Evolutionary conservation across 2,888 invertebrate species (phyloP), one percentile per base, ranked within the genome.

Genomic region (Nomada fabriciana): DNA sequence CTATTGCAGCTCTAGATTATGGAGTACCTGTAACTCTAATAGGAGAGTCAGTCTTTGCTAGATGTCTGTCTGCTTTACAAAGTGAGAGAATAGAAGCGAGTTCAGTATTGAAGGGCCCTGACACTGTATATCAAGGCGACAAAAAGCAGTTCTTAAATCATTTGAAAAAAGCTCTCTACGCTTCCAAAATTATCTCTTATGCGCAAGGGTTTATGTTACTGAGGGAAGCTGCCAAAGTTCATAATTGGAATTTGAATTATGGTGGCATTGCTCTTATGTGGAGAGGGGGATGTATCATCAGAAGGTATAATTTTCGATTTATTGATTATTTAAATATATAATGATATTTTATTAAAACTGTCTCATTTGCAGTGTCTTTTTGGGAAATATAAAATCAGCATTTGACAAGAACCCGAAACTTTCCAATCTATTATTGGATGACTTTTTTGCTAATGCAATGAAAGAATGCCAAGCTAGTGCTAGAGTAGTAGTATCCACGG

Each of bases 241-340:
- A 98, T 92, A 96, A 96, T 9, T 99, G 99, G 99, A 97, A 98
- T 84, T 95, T 99, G 81, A 99, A 99, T 94, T 98, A 99, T 92
- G 99, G 99, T 68, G 98, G 98, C 75, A 99, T 99, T 86, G 99
- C 99, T 1, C 95, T 99, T 60, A 99, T 99, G 99, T 99, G 99
- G 99, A 96, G 99, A 83, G 99, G 99, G 20, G 99, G 99, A n/a
- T 99, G 99, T 94, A 99, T 99, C 91, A 99, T 99, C 92, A 95
- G 99, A 93, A 98, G 98, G 97, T 95, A 95, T 93, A 3, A 23
- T 2, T 36, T 57, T 55, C 60, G n/a, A 29, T 23, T 59, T 9
- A 50, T 13, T 23, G 25, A 43, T 11, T 43, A 42, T 20, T 69
- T 7, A 63, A 52, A 43, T 67, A 70, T 42, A 15, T 55, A 23